Evolutionary conservation across 2,797 vertebrate genomes (phyloP).

Genomic region (Bradypus variegatus): DNA sequence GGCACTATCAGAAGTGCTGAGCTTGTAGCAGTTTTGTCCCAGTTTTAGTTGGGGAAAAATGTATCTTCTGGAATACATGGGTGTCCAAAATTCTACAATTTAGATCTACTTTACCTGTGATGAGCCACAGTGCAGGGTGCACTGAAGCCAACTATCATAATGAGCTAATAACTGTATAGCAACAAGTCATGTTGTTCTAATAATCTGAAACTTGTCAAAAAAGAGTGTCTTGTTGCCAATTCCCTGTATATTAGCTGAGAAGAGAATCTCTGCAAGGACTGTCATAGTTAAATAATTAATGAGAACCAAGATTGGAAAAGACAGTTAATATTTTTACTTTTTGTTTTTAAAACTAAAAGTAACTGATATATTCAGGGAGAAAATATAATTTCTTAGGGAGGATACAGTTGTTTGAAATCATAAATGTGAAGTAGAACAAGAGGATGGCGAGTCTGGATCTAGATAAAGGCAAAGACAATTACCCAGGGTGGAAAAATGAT

Average conservation of each 20-base stretch:
- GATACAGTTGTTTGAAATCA: background rate
- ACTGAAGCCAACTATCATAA: background rate
- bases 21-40: background rate
- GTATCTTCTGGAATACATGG: background rate
- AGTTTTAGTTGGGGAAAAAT: background rate
- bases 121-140: too few species aligned
- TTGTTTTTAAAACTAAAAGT: background rate
- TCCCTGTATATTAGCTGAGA: background rate
- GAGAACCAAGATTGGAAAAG: rapidly evolving
- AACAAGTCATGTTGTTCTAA: background rate
- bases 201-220: background rate
- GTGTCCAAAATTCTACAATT: background rate
- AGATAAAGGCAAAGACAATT: background rate
- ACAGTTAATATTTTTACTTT: background rate
- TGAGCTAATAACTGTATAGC: rapidly evolving
- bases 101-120: background rate
- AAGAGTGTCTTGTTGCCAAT: background rate
- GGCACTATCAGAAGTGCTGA: background rate
- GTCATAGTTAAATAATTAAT: background rate
- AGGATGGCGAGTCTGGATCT: background rate
- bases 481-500: background rate
- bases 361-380: background rate
- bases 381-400: background rate
- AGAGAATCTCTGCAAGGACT: background rate
- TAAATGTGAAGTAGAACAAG: background rate